Percentiles rank a stretch among this genome's conserved stretches.
These are phyloP conservation scores for Leptoclinus maculatus DNA, from an alignment of 2,797 vertebrate species.

Conservation along the genomic window DNA sequence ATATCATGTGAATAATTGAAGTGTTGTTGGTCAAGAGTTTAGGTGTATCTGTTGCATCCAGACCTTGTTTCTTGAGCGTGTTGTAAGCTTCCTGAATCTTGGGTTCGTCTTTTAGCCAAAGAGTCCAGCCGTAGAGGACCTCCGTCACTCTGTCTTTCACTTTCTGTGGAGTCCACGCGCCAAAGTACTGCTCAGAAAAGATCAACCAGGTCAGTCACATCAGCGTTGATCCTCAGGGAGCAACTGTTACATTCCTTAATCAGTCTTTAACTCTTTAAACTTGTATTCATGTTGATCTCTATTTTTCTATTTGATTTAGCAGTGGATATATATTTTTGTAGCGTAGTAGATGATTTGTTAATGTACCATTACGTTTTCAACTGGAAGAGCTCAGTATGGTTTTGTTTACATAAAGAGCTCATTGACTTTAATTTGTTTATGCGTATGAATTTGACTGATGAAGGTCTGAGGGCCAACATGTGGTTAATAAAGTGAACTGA, in stretches of 20 bases:
- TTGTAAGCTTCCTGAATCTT: conserved; percentile 92
- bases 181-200: conserved; percentile 83
- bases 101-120: conserved; percentile 90
- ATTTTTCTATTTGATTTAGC: no score
- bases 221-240: background rate
- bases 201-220: background rate
- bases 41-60: background rate
- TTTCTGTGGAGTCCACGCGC: conserved; percentile 85
- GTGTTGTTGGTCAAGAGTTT: background rate
- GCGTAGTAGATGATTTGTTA: background rate
- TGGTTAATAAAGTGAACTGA: background rate
- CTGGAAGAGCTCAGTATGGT: background rate
- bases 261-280: background rate
- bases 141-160: conserved; percentile 90
- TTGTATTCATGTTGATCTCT: background rate
- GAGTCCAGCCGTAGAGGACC: conserved; percentile 92
- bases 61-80: conserved; percentile 96
- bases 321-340: background rate
- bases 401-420: background rate
- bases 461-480: background rate
- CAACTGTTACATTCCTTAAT: background rate
- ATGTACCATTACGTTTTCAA: background rate
- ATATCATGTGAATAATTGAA: background rate
- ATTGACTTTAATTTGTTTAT: background rate
- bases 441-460: background rate